Conservation (phyloP, 2,113 vertebrate genomes). For the Sceloporus undulatus region DNA sequence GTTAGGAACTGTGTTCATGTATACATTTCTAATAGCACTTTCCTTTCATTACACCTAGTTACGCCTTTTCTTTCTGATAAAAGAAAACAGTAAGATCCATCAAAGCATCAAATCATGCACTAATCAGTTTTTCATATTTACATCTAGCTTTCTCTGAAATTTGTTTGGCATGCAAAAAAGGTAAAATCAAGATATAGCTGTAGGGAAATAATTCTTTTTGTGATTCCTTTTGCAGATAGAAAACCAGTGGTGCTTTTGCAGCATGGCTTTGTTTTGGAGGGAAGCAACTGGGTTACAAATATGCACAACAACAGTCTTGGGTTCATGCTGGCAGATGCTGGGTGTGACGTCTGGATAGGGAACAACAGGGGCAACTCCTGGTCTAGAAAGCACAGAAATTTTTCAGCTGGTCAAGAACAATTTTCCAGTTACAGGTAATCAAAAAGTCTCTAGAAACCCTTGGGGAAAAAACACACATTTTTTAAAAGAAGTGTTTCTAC, state of each 20-base stretch:
- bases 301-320: conserved; percentile 85
- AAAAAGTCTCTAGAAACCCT: not conserved
- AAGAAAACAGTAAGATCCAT: no score
- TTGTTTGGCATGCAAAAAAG: not conserved
- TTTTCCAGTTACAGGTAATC: conserved; percentile 92
- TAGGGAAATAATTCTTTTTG: not conserved
- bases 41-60: no score
- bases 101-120: not conserved
- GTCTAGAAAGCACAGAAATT: conserved; percentile 85
- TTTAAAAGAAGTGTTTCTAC: not conserved
- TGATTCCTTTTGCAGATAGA: conserved; percentile 67
- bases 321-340: conserved; percentile 88
- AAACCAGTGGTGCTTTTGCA: conserved; percentile 86
- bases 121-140: not conserved
- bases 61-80: no score
- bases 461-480: not conserved
- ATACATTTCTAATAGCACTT: no score
- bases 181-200: not conserved
- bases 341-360: conserved; percentile 93
- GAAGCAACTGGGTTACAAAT: conserved; percentile 94
- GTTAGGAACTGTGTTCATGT: no score
- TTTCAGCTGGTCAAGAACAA: conserved; percentile 77
- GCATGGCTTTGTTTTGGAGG: conserved; percentile 86
- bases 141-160: not conserved
- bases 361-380: conserved; percentile 92